phyloP scores from a whole-genome alignment of 2,888 invertebrate species.

The Matsumyia berberina region DNA sequence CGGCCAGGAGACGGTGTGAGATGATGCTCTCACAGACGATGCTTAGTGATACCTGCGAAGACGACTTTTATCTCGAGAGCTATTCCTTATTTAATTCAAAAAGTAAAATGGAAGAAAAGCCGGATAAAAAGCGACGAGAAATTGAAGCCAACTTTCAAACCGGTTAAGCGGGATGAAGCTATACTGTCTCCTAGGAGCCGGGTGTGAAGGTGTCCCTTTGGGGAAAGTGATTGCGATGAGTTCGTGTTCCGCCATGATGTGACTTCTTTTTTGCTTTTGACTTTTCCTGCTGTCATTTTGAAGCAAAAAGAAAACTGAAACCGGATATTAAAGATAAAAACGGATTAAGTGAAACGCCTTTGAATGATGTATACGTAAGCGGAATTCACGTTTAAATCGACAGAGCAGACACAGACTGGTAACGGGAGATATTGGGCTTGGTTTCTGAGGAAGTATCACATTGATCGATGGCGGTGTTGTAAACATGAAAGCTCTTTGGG shows the following conservation, averaged over 20 bases:
- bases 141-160: slow-evolving; percentile 49
- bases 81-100: slow-evolving; percentile 59
- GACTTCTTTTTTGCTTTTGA: slow-evolving; percentile 10
- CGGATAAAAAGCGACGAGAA: slow-evolving; percentile 34
- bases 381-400: slow-evolving; percentile 34
- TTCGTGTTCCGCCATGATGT: slow-evolving; percentile 12
- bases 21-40: slow-evolving; percentile 7
- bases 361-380: slow-evolving; percentile 41
- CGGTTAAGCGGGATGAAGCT: slow-evolving; percentile 36
- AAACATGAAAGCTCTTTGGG: neutral
- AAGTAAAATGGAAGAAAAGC: slow-evolving; percentile 44
- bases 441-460: slow-evolving; percentile 28
- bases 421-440: slow-evolving; percentile 10
- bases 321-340: slow-evolving; percentile 75
- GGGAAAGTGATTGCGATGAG: slow-evolving; percentile 35
- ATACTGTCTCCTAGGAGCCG: slow-evolving; percentile 14
- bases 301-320: slow-evolving; percentile 33
- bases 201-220: slow-evolving; percentile 29
- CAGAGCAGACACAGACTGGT: slow-evolving; percentile 20
- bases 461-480: slow-evolving; percentile 21
- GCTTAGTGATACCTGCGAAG: slow-evolving; percentile 27
- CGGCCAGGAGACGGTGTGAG: neutral
- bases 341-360: slow-evolving; percentile 58
- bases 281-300: neutral
- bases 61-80: slow-evolving; percentile 49